phyloP scores from a whole-genome alignment of 2,113 vertebrate species.

The Xyliphius kryptos region DNA sequence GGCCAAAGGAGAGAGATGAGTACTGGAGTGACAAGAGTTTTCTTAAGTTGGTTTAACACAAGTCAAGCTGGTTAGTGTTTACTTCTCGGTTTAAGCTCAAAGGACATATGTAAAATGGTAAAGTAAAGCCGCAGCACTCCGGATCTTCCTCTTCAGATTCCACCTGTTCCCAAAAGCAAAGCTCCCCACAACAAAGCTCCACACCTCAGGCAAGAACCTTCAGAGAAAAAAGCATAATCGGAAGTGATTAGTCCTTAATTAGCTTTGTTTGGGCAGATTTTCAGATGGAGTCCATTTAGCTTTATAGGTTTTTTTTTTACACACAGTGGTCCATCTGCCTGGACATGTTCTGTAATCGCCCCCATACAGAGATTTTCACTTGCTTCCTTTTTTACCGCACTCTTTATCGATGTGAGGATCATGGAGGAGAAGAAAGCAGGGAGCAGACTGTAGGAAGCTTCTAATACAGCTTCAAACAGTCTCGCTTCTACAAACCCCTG shows the following conservation, averaged over 20 bases:
- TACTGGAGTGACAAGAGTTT: too few relatives aligned
- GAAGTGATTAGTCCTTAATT: slow-evolving; percentile 51
- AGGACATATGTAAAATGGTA: too few relatives aligned
- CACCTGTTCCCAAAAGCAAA: slow-evolving; percentile 30
- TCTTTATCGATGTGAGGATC: slow-evolving; percentile 23
- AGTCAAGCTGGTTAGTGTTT: too few relatives aligned
- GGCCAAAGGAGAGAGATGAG: too few relatives aligned
- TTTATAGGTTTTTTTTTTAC: too few relatives aligned
- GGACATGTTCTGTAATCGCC: slow-evolving; percentile 10
- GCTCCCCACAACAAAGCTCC: not conserved
- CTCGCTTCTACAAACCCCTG: slow-evolving; percentile 20
- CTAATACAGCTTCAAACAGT: slow-evolving; percentile 49
- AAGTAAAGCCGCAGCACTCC: not conserved
- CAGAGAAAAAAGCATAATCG: slow-evolving; percentile 26
- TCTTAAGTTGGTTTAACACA: too few relatives aligned
- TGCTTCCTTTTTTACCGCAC: too few relatives aligned
- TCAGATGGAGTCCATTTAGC: slow-evolving; percentile 7
- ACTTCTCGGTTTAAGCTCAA: too few relatives aligned
- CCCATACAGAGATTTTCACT: not conserved
- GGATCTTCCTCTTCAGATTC: slow-evolving; percentile 8
- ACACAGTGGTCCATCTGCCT: slow-evolving; percentile 10
- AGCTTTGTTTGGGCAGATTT: slow-evolving; percentile 53
- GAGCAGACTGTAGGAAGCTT: slow-evolving; percentile 37
- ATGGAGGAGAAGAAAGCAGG: slow-evolving; percentile 32
- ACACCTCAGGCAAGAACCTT: slow-evolving; percentile 3